A percentile compares a stretch with the other conserved stretches of the same genome.
Conservation (phyloP, 2,113 vertebrate species). For the Pimephales promelas region DNA sequence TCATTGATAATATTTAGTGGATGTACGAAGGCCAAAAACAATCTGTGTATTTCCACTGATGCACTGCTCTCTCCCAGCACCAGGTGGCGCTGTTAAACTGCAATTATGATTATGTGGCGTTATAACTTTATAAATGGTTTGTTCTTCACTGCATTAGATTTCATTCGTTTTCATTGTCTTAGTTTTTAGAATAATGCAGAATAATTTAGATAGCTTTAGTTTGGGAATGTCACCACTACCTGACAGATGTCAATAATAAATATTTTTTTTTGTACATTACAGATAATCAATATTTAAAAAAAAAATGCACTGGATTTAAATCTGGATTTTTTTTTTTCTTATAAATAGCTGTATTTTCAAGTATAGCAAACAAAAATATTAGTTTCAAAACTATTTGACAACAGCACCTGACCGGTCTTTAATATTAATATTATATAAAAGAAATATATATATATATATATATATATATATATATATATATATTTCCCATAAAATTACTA, state of each 20-base stretch:
- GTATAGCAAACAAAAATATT: too few relatives aligned
- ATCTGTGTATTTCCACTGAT: not conserved
- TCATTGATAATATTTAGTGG: not conserved
- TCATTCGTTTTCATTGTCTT: not conserved
- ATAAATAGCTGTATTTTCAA: not conserved
- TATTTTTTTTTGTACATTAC: not conserved
- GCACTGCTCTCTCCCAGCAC: not conserved
- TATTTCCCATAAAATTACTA: constrained; percentile 59
- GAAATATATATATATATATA: too few relatives aligned
- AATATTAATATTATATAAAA: too few relatives aligned
- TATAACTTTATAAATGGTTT: not conserved
- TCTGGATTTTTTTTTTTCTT: not conserved
- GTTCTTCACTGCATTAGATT: not conserved
- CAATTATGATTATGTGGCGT: not conserved
- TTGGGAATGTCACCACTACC: not conserved
- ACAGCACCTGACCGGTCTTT: too few relatives aligned
- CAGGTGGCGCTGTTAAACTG: not conserved
- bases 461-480: too few relatives aligned
- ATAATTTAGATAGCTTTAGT: not conserved
- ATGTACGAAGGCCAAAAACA: not conserved
- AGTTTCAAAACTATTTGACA: too few relatives aligned
- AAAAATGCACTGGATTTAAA: not conserved
- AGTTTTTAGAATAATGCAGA: not conserved
- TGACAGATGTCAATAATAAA: not conserved
- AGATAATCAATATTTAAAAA: not conserved